Percentiles rank a stretch among this genome's conserved stretches.
These are phyloP conservation scores for Drosophila neocordata DNA, from an alignment of 1,140 invertebrate species.

Conservation along the genomic window DNA sequence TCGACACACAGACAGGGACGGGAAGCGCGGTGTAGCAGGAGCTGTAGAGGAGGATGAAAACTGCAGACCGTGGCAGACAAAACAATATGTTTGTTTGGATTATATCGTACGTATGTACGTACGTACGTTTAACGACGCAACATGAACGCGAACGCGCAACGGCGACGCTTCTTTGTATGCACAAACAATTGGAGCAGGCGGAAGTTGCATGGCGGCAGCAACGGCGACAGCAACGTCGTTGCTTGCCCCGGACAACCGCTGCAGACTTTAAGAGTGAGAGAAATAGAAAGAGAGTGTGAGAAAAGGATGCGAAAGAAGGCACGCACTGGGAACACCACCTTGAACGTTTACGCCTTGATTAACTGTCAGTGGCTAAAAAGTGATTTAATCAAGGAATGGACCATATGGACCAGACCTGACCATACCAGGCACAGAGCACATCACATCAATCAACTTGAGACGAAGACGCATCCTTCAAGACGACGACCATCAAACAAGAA, in stretches of 20 bases:
- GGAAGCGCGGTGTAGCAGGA: conserved; percentile 15
- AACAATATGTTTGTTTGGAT: conserved; percentile 82
- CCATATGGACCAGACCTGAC: conserved; percentile 41
- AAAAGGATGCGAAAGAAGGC: conserved; percentile 7
- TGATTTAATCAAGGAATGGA: conserved; percentile 74
- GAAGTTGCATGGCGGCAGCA: conserved; percentile 70
- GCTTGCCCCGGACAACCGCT: conserved; percentile 51
- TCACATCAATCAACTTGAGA: conserved; percentile 81
- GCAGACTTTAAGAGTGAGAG: conserved; percentile 23
- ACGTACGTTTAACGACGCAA: conserved; percentile 14
- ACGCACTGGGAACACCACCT: conserved; percentile 52
- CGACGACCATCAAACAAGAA: not conserved
- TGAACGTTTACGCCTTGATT: conserved; percentile 75
- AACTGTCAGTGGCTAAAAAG: conserved; percentile 80
- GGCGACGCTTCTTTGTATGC: conserved; percentile 75
- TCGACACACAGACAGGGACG: conserved; percentile 65
- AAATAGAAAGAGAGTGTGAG: not conserved
- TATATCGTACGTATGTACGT: conserved; percentile 47
- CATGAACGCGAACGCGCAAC: conserved; percentile 37
- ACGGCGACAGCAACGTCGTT: conserved; percentile 15
- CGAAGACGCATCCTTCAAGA: conserved; percentile 63
- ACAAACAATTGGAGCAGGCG: conserved; percentile 80
- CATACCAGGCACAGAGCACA: conserved; percentile 30
- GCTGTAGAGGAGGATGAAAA: conserved; percentile 21
- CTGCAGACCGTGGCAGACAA: conserved; percentile 75